Conservation (phyloP, 2,113 vertebrate species). For the Eublepharis macularius region DNA sequence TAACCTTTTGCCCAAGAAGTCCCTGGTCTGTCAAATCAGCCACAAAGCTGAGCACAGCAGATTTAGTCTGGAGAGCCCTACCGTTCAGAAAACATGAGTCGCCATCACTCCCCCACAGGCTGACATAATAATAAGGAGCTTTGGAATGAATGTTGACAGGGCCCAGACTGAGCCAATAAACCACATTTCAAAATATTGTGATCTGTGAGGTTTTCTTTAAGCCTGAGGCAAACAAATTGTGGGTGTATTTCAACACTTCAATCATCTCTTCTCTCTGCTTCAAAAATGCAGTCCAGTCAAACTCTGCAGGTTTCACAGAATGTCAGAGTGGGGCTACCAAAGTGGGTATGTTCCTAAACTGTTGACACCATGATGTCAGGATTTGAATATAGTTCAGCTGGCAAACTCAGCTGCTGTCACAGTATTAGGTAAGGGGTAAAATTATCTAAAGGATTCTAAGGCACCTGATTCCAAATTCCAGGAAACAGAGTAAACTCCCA, state of each 20-base stretch:
- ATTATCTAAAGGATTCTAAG: background rate
- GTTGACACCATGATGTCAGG: background rate
- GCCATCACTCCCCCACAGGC: background rate
- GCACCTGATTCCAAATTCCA: too few relatives aligned
- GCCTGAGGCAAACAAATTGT: conserved; percentile 16
- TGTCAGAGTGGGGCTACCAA: background rate
- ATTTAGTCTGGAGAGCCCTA: background rate
- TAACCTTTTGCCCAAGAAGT: background rate
- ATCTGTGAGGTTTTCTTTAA: conserved; percentile 2
- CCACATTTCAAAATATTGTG: conserved; percentile 3
- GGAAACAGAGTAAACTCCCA: background rate
- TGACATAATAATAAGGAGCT: background rate
- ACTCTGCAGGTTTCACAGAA: background rate
- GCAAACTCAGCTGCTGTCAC: background rate
- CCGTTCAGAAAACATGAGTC: background rate
- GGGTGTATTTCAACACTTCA: conserved; percentile 18
- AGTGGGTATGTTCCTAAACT: background rate
- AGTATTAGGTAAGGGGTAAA: too few relatives aligned
- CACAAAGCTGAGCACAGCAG: fast-evolving
- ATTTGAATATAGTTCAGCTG: background rate
- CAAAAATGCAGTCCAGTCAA: background rate
- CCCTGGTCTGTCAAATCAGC: fast-evolving
- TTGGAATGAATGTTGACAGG: background rate
- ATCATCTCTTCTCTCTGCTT: background rate
- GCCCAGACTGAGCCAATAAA: conserved; percentile 13